These are phyloP conservation scores for Epinephelus fuscoguttatus DNA, from an alignment of 2,113 vertebrate genomes.

Conservation along the genomic window DNA sequence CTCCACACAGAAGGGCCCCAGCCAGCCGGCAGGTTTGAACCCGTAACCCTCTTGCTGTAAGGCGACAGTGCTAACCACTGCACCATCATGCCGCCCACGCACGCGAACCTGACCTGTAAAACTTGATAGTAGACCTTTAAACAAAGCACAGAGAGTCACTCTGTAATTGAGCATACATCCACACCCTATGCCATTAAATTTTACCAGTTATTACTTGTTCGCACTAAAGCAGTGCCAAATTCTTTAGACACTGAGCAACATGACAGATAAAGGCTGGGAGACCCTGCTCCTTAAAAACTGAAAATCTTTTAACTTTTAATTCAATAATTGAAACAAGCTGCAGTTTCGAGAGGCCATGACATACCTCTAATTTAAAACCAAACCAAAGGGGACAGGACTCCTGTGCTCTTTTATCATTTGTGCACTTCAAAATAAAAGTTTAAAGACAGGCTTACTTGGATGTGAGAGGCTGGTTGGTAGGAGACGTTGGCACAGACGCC, in stretches of 20 bases:
- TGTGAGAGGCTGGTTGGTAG: constrained; percentile 61
- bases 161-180: not conserved
- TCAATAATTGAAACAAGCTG: not conserved
- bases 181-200: not conserved
- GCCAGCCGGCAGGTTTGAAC: too few relatives aligned
- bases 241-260: not conserved
- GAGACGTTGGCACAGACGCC: constrained; percentile 52
- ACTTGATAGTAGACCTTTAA: not conserved
- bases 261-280: not conserved
- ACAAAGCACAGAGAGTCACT: not conserved
- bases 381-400: not conserved
- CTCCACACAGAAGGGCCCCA: too few relatives aligned
- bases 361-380: not conserved
- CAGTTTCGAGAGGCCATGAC: not conserved
- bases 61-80: too few relatives aligned
- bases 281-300: not conserved
- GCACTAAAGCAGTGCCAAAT: too few relatives aligned
- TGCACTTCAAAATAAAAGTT: not conserved
- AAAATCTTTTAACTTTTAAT: not conserved
- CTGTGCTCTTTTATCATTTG: not conserved
- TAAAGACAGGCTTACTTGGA: constrained; percentile 70
- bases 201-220: not conserved
- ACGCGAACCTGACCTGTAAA: too few relatives aligned
- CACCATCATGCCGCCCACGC: too few relatives aligned
- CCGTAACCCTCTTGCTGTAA: too few relatives aligned